phyloP scores from a whole-genome alignment of 2,113 vertebrate genomes.

The Irena cyanogastra region DNA sequence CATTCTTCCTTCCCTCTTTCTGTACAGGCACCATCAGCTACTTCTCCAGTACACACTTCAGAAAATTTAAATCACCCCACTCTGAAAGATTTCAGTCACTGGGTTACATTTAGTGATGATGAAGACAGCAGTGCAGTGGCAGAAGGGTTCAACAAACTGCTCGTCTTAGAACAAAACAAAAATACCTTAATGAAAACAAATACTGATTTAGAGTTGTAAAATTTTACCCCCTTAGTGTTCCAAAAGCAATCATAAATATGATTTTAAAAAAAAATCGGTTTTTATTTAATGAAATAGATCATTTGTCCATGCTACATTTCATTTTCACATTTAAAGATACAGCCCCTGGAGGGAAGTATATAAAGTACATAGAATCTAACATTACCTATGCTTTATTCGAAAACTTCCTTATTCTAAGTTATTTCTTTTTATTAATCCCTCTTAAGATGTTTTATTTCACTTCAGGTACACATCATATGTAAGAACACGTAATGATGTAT shows the following conservation, averaged over 20 bases:
- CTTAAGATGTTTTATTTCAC: slow-evolving; percentile 3
- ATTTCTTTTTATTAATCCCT: slow-evolving; percentile 46
- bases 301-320: slow-evolving; percentile 6
- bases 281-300: slow-evolving; percentile 1
- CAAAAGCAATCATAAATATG: background rate
- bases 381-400: background rate
- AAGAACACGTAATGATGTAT: background rate
- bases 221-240: background rate
- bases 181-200: background rate
- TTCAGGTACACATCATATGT: background rate
- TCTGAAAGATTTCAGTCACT: slow-evolving; percentile 26
- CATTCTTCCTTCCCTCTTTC: background rate
- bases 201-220: slow-evolving; percentile 21
- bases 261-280: background rate
- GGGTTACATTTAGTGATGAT: slow-evolving; percentile 50
- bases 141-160: slow-evolving; percentile 47
- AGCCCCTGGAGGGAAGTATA: slow-evolving; percentile 21
- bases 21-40: background rate
- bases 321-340: background rate
- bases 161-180: background rate
- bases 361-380: background rate
- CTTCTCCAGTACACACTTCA: background rate
- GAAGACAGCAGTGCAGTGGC: slow-evolving; percentile 15
- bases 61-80: background rate
- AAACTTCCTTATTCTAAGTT: slow-evolving; percentile 31